Percentiles rank a stretch among this genome's conserved stretches.
Evolutionary conservation across 1,140 invertebrate species (phyloP).

Genomic region (Leucophenga varia): DNA sequence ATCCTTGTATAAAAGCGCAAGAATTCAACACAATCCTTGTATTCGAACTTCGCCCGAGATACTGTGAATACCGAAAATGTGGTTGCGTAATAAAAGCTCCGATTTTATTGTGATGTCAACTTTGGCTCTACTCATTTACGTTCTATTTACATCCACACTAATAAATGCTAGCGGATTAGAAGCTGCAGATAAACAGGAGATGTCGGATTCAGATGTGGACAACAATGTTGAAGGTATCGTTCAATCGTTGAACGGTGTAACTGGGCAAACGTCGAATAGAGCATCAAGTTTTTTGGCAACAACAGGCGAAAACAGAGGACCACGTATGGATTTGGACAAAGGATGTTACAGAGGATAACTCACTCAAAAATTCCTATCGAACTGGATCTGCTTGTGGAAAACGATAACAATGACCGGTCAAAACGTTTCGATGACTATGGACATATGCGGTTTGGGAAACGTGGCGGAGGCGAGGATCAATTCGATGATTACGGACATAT

Average conservation of each 20-base stretch:
- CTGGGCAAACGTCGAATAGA: neutral
- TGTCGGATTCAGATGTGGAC: no score
- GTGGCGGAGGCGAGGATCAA: slow-evolving; percentile 54
- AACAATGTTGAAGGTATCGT: slow-evolving; percentile 9
- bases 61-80: slow-evolving; percentile 13
- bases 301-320: slow-evolving; percentile 19
- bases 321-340: slow-evolving; percentile 9
- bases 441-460: slow-evolving; percentile 65
- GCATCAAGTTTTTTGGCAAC: neutral
- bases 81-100: neutral
- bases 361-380: slow-evolving; percentile 34
- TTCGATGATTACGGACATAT: slow-evolving; percentile 68
- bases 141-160: no score
- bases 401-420: slow-evolving; percentile 59
- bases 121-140: slow-evolving; percentile 6
- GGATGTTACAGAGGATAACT: slow-evolving; percentile 16
- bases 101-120: slow-evolving; percentile 6
- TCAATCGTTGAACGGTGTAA: neutral
- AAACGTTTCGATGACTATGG: slow-evolving; percentile 67
- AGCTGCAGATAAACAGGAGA: no score
- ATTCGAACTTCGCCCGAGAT: slow-evolving; percentile 10
- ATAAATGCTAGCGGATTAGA: no score
- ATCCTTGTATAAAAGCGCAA: no score
- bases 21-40: neutral
- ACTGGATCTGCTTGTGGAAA: slow-evolving; percentile 56